phyloP scores from a whole-genome alignment of 2,113 vertebrate species.

The Okapia johnstoni region DNA sequence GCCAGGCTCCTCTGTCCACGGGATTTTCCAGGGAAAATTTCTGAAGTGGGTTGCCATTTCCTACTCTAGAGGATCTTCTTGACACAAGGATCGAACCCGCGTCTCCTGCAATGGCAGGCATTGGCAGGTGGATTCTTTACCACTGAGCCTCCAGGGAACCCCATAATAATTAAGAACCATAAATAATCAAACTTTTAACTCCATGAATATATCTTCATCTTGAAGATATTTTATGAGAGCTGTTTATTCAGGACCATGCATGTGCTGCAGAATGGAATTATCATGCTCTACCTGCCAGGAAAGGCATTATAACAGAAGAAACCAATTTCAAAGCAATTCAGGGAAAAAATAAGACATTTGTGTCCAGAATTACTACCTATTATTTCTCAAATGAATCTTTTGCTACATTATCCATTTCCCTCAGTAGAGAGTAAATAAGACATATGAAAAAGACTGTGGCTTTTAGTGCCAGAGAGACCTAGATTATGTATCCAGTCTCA shows the following conservation, averaged over 20 bases:
- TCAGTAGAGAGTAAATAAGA: neutral
- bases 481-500: neutral
- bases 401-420: too few species aligned
- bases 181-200: neutral
- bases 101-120: neutral
- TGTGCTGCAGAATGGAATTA: neutral
- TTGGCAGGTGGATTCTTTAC: neutral
- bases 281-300: neutral
- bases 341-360: neutral
- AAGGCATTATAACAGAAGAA: neutral
- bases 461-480: neutral
- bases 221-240: neutral
- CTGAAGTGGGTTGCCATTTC: neutral
- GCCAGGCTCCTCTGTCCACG: neutral
- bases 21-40: neutral
- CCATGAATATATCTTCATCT: neutral
- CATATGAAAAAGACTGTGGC: neutral
- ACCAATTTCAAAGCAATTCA: neutral
- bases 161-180: neutral
- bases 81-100: accelerated
- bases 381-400: neutral
- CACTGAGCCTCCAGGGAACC: neutral
- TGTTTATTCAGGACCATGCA: neutral
- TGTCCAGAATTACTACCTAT: neutral
- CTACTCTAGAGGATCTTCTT: neutral